phyloP scores from a whole-genome alignment of 2,797 vertebrate genomes.

The Halcyon smyrnensis region DNA sequence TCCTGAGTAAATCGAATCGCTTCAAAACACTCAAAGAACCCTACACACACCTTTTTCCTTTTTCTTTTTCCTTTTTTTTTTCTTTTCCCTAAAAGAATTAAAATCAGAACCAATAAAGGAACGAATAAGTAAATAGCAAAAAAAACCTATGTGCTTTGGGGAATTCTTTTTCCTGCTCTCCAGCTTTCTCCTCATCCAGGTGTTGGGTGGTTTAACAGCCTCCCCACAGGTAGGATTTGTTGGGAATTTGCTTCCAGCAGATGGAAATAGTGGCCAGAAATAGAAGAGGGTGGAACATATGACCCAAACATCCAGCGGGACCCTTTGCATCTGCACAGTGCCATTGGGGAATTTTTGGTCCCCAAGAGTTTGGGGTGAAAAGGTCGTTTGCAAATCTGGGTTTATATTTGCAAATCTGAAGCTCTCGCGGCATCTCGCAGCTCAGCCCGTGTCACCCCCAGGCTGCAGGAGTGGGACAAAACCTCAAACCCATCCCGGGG shows the following conservation, averaged over 20 bases:
- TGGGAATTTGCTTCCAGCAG: neutral
- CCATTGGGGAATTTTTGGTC: fast-evolving
- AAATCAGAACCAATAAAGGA: neutral
- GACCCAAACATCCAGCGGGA: neutral
- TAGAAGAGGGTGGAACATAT: fast-evolving
- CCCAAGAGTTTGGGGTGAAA: neutral
- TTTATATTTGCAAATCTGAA: neutral
- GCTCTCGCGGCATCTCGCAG: neutral
- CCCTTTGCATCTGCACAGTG: fast-evolving
- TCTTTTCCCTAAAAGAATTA: neutral
- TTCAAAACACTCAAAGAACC: conserved; percentile 2
- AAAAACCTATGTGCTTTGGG: neutral
- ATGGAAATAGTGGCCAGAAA: neutral
- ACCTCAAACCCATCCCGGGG: neutral
- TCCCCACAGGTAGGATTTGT: neutral
- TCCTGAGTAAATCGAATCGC: neutral
- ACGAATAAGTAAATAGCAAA: neutral
- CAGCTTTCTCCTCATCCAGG: neutral
- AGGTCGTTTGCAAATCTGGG: neutral
- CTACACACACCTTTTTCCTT: neutral
- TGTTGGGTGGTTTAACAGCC: neutral
- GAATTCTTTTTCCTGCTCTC: neutral
- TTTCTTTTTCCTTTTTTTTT: neutral
- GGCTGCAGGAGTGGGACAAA: neutral
- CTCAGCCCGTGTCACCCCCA: neutral